Conservation (phyloP, 2,888 invertebrate species). For the Phalera bucephala region DNA sequence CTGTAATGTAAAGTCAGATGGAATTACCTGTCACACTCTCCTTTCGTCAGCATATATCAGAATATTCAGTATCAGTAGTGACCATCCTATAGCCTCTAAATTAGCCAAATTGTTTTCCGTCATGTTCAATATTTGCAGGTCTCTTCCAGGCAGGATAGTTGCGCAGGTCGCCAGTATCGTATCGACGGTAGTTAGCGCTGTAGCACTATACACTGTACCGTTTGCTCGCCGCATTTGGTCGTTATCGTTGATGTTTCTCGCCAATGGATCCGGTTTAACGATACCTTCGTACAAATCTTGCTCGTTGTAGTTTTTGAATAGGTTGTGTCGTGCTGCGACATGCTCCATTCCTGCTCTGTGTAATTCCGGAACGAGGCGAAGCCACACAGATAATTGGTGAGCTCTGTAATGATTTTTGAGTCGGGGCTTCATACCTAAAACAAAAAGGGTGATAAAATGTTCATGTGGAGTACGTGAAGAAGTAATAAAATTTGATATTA, state of each 20-base stretch:
- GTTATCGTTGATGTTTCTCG: conserved; percentile 83
- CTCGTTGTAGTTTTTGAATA: conserved; percentile 95
- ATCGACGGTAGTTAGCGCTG: conserved; percentile 87
- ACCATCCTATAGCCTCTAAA: conserved; percentile 92
- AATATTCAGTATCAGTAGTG: conserved; percentile 90
- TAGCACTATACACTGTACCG: conserved; percentile 77
- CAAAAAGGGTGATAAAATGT: too few species aligned
- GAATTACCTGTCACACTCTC: conserved; percentile 90
- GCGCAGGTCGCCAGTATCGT: conserved; percentile 88
- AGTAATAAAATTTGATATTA: neutral
- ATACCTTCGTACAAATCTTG: conserved; percentile 94
- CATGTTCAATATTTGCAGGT: conserved; percentile 73
- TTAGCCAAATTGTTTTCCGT: conserved; percentile 90
- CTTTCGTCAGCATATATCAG: conserved; percentile 94
- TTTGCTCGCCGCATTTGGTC: conserved; percentile 84
- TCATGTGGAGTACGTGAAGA: too few species aligned
- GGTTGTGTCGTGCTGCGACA: conserved; percentile 93
- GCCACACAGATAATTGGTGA: conserved; percentile 97
- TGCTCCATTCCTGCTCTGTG: conserved; percentile 95
- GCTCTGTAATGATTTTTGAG: conserved; percentile 97
- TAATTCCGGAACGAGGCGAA: conserved; percentile 95
- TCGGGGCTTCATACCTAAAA: conserved; percentile 93
- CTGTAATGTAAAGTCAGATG: conserved; percentile 54
- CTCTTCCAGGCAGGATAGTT: conserved; percentile 83
- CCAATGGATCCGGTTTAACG: conserved; percentile 92